Base-by-base conservation (phyloP, 2,888 invertebrate genomes). In the Liopterus haemorrhoidalis region DNA sequence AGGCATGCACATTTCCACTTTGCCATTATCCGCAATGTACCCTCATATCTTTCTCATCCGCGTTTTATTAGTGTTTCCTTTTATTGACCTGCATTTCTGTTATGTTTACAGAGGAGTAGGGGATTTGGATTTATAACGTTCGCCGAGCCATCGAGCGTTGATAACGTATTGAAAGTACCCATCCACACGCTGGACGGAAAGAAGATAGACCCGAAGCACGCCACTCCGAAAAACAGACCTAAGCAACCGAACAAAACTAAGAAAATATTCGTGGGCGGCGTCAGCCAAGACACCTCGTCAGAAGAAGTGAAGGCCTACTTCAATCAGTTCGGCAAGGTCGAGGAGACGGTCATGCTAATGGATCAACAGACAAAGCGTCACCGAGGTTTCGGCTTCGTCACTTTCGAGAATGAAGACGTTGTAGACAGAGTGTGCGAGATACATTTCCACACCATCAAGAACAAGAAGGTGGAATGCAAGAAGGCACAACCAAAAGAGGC, bases 71-170 rank as follows among this genome's bases (percentile, higher is more conserved):
- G 15, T 24, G 16, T 25, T 18, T 6, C n/a, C n/a, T n/a, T n/a
- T 12, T 21, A 22, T 6, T 8, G 22, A 21, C 12, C 36, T 35
- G 14, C 48, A 43, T 49, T 50, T 30, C 49, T 47, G 43, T 49
- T 53, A 31, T 28, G 48, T 63, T 78, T 79, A 64, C 81, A 92
- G 91, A 83, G 91, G 67, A 91, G 90, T 75, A 84, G 92, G 68
- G 92, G 91, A 64, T 92, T 92, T 70, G 87, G 91, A 63, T 92
- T 92, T 75, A 91, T 92, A 70, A 91, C 91, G 62, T 92, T 92
- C 73, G 84, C 88, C 69, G 90, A 91, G 69, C 86, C 91, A 45
- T 79, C 84, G 55, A 85, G 89, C 62, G 91, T 92, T 54, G 90
- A 91, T 70, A 89, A 89, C 72, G 91, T 92, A 48, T 78, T 92